Conservation (phyloP, 2,888 invertebrate genomes). For the Apamea epomidion region DNA sequence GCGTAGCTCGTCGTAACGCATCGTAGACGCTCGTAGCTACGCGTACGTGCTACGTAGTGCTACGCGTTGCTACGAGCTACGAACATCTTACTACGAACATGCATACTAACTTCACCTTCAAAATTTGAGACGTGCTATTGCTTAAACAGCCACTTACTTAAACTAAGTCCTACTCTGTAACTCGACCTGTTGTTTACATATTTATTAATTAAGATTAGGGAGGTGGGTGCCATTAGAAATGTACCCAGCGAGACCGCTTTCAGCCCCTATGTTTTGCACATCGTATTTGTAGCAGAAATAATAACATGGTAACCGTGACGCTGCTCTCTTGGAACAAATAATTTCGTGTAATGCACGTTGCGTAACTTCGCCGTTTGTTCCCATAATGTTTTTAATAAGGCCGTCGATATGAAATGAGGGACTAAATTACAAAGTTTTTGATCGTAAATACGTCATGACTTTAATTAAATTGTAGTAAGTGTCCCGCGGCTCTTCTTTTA, state of each 20-base stretch:
- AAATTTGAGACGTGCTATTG: constrained; percentile 87
- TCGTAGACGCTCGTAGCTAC: constrained; percentile 40
- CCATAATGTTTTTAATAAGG: constrained; percentile 58
- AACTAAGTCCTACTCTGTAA: constrained; percentile 78
- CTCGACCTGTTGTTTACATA: constrained; percentile 83
- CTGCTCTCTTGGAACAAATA: constrained; percentile 67
- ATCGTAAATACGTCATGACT: constrained; percentile 48
- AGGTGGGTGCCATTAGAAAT: constrained; percentile 72
- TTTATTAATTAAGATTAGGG: constrained; percentile 83
- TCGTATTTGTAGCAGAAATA: constrained; percentile 69
- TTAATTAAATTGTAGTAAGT: constrained; percentile 50
- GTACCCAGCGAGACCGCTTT: constrained; percentile 72
- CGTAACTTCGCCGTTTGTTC: constrained; percentile 52
- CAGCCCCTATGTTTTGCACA: constrained; percentile 65
- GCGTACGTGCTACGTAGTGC: constrained; percentile 18
- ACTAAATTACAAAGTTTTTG: constrained; percentile 37
- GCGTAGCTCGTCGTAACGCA: constrained; percentile 59
- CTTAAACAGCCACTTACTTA: constrained; percentile 85
- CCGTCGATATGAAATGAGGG: constrained; percentile 50
- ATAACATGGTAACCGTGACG: constrained; percentile 68
- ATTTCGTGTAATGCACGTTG: constrained; percentile 69
- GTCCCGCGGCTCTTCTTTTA: constrained; percentile 17
- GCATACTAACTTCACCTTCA: constrained; percentile 72
- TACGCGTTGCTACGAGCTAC: constrained; percentile 32
- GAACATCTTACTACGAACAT: constrained; percentile 41